phyloP scores from a whole-genome alignment of 2,888 invertebrate species.

The Lysandra bellargus region DNA sequence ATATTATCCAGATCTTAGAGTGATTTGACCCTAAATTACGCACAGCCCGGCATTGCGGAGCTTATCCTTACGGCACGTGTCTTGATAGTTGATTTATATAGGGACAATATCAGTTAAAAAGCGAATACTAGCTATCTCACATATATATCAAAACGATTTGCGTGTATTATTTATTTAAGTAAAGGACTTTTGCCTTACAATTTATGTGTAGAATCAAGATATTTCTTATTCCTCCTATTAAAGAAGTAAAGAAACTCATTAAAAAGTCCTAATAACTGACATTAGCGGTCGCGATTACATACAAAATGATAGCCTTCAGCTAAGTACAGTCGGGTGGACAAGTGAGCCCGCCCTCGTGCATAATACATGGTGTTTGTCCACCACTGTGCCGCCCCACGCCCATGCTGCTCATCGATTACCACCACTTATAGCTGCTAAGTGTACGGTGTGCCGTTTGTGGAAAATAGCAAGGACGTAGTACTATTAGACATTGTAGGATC shows the following conservation, averaged over 20 bases:
- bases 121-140: too few species aligned
- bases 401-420: slow-evolving; percentile 47
- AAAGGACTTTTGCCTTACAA: too few species aligned
- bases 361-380: slow-evolving; percentile 54
- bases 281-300: neutral
- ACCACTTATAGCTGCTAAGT: slow-evolving; percentile 16
- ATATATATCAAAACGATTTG: too few species aligned
- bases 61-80: too few species aligned
- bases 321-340: slow-evolving; percentile 2
- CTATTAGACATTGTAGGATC: too few species aligned
- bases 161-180: too few species aligned
- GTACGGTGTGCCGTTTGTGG: neutral
- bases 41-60: too few species aligned
- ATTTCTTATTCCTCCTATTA: neutral
- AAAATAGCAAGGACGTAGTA: neutral
- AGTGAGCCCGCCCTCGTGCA: slow-evolving; percentile 42
- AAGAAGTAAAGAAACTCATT: neutral
- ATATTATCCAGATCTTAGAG: too few species aligned
- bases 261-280: neutral
- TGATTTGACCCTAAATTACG: too few species aligned
- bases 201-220: too few species aligned
- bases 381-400: slow-evolving; percentile 41
- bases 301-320: neutral
- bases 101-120: too few species aligned
- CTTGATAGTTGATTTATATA: too few species aligned